Conservation (phyloP, 2,113 vertebrate genomes). For the Paralichthys olivaceus region DNA sequence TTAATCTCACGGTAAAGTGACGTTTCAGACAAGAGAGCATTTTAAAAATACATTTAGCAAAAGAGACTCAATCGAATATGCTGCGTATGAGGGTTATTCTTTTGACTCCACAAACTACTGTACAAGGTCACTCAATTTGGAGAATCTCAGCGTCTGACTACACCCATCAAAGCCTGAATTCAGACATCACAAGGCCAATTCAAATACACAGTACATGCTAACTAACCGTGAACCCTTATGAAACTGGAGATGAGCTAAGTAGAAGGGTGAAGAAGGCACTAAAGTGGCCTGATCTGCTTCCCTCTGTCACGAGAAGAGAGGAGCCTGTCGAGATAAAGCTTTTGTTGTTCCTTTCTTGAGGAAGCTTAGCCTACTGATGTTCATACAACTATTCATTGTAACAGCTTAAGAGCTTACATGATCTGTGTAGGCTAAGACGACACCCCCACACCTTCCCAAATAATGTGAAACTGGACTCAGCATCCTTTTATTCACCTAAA, state of each 20-base stretch:
- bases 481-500: background rate
- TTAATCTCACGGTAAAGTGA: background rate
- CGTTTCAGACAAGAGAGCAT: background rate
- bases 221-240: background rate
- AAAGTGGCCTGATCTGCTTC: conserved; percentile 18
- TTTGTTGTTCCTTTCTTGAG: conserved; percentile 24
- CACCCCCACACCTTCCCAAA: background rate
- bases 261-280: background rate
- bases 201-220: background rate
- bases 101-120: background rate
- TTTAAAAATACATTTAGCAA: conserved; percentile 3
- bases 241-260: background rate
- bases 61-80: background rate
- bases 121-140: conserved; percentile 13
- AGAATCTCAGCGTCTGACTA: conserved; percentile 2
- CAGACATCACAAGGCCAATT: background rate
- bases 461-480: conserved; percentile 2
- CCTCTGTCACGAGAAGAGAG: conserved; percentile 8
- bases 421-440: conserved; percentile 2
- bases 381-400: conserved; percentile 24
- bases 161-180: background rate
- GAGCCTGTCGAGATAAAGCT: conserved; percentile 5
- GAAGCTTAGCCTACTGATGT: conserved; percentile 25
- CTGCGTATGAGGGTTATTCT: background rate
- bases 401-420: conserved; percentile 34